phyloP scores from a whole-genome alignment of 2,888 invertebrate genomes.

The Melangyna quadrimaculata region DNA sequence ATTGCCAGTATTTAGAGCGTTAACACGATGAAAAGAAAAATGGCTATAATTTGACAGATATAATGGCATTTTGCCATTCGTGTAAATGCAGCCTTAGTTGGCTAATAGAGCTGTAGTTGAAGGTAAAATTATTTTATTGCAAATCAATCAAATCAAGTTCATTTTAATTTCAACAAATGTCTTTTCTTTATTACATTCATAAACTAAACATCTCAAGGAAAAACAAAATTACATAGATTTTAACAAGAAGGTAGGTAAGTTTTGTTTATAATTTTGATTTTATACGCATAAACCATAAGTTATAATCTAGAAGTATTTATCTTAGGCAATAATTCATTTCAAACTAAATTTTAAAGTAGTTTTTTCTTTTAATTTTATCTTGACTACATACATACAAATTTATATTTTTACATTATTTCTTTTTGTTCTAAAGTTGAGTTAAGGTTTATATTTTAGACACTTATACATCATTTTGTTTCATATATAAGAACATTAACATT shows the following conservation, averaged over 20 bases:
- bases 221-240: not conserved
- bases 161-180: constrained; percentile 43
- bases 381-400: not conserved
- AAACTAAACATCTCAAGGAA: constrained; percentile 23
- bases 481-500: constrained; percentile 35
- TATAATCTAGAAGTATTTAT: not conserved
- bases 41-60: too few species aligned
- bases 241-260: not conserved
- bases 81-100: too few species aligned
- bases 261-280: not conserved
- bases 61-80: too few species aligned
- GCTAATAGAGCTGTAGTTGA: too few species aligned
- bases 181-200: constrained; percentile 65
- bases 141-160: not conserved
- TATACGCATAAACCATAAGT: not conserved
- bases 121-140: too few species aligned
- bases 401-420: not conserved
- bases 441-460: constrained; percentile 28
- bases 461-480: constrained; percentile 3
- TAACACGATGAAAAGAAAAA: too few species aligned
- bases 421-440: not conserved
- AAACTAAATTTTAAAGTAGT: not conserved
- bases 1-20: too few species aligned
- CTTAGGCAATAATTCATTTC: not conserved
- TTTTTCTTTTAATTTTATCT: not conserved